These are phyloP conservation scores for Stenopsyche tienmushanensis DNA, from an alignment of 1,140 invertebrate species.

Conservation along the genomic window DNA sequence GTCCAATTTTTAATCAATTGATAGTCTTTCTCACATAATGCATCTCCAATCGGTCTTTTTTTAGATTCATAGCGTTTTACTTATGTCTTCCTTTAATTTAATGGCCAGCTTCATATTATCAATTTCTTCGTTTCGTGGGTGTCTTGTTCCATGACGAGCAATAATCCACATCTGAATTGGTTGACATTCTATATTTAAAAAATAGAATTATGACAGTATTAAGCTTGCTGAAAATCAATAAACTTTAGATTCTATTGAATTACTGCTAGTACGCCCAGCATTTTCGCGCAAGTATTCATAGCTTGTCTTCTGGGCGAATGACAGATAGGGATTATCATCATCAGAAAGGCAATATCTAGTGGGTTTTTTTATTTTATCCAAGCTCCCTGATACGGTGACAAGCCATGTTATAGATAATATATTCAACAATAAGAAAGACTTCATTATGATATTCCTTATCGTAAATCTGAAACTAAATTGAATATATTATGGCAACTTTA, in stretches of 20 bases:
- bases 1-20: constrained; percentile 7
- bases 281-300: background rate
- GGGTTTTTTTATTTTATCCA: too few species aligned
- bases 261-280: background rate
- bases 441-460: too few species aligned
- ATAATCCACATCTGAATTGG: constrained; percentile 15
- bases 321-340: constrained; percentile 17
- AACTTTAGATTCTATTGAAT: background rate
- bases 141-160: constrained; percentile 8
- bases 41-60: background rate
- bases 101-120: background rate
- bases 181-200: background rate
- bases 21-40: background rate
- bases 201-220: background rate
- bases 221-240: background rate
- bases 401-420: too few species aligned
- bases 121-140: background rate
- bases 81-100: background rate
- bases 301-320: background rate
- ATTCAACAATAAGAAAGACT: too few species aligned
- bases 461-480: too few species aligned
- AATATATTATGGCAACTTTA: too few species aligned
- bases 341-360: constrained; percentile 9
- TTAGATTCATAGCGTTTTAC: constrained; percentile 1
- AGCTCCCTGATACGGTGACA: too few species aligned